Percentiles rank a stretch among this genome's conserved stretches.
Evolutionary conservation across 2,797 vertebrate species (phyloP).

Genomic region (Capromys pilorides): DNA sequence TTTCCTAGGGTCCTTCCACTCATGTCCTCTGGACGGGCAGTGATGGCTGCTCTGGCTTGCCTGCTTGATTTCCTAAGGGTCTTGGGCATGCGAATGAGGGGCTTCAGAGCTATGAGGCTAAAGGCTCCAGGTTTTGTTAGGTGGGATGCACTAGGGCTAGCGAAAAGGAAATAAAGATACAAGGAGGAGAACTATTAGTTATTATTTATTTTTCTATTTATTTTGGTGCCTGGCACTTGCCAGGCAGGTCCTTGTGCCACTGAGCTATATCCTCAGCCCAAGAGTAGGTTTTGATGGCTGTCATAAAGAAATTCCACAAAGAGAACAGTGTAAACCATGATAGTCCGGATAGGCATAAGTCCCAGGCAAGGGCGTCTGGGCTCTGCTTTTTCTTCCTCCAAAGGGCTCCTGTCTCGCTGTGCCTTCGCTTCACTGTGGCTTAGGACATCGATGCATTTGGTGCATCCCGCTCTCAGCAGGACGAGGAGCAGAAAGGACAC

Average conservation of each 20-base stretch:
- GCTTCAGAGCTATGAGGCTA: background rate
- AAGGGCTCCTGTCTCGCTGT: background rate
- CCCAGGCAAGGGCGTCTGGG: fast-evolving
- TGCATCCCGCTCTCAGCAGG: background rate
- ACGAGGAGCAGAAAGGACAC: too few relatives aligned
- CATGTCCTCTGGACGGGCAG: background rate
- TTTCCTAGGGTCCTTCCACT: background rate
- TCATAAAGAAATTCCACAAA: background rate
- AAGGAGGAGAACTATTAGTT: background rate
- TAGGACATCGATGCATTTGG: fast-evolving
- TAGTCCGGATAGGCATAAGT: background rate
- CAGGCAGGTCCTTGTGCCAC: too few relatives aligned
- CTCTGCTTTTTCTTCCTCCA: background rate
- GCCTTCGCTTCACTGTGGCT: background rate
- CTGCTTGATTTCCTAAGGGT: background rate
- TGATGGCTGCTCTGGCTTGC: background rate
- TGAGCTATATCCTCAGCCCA: too few relatives aligned
- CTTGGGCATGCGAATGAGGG: background rate
- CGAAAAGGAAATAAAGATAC: background rate
- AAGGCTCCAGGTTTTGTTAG: background rate
- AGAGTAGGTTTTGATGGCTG: too few relatives aligned
- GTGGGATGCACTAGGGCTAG: background rate
- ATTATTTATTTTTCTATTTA: too few relatives aligned
- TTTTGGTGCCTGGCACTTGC: too few relatives aligned
- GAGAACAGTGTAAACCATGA: background rate